These are phyloP conservation scores for Lampropteryx suffumata DNA, from an alignment of 2,888 invertebrate species.

Conservation along the genomic window DNA sequence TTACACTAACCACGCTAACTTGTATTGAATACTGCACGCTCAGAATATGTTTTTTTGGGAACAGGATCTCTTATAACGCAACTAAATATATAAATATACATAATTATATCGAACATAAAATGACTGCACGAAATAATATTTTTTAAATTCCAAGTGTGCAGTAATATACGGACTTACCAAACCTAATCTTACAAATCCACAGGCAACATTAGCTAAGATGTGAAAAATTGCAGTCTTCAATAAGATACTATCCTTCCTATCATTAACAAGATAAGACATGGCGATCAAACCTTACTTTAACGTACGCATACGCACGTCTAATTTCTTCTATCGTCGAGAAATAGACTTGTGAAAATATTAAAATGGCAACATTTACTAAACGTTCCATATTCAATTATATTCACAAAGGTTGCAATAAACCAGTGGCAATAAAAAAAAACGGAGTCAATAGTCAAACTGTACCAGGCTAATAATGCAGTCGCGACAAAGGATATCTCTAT, in stretches of 20 bases:
- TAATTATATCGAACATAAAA: neutral
- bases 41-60: slow-evolving; percentile 4
- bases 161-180: slow-evolving; percentile 46
- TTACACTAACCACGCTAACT: slow-evolving; percentile 21
- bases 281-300: slow-evolving; percentile 47
- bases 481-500: too few species aligned
- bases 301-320: slow-evolving; percentile 25
- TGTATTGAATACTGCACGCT: slow-evolving; percentile 16
- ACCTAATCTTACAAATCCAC: slow-evolving; percentile 58
- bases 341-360: too few species aligned
- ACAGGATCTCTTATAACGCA: too few species aligned
- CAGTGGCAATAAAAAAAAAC: too few species aligned
- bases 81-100: too few species aligned
- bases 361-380: too few species aligned
- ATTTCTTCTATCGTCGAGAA: slow-evolving; percentile 6
- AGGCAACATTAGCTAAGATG: slow-evolving; percentile 68
- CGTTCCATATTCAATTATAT: too few species aligned
- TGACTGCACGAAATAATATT: slow-evolving; percentile 9
- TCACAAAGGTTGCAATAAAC: too few species aligned
- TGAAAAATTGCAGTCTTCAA: slow-evolving; percentile 80
- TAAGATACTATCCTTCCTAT: slow-evolving; percentile 66
- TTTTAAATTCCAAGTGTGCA: slow-evolving; percentile 46
- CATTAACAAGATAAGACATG: slow-evolving; percentile 69
- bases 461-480: too few species aligned
- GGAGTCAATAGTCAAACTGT: too few species aligned